phyloP scores from a whole-genome alignment of 2,888 invertebrate species.

The Sesia bembeciformis region DNA sequence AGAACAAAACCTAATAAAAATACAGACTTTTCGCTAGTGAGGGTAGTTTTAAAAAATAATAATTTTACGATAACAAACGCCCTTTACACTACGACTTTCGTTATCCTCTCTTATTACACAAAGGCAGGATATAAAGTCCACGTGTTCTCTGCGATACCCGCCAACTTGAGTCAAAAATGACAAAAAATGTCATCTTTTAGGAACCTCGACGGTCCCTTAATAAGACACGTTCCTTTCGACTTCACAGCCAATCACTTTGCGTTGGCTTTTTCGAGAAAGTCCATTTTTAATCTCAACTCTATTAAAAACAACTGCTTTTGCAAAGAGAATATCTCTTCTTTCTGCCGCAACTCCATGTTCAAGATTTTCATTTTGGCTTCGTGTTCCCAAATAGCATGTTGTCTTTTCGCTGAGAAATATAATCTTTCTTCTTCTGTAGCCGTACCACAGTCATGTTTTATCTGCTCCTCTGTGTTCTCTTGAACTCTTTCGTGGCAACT shows the following conservation, averaged over 20 bases:
- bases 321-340: constrained; percentile 66
- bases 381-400: constrained; percentile 67
- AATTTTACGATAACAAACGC: too few species aligned
- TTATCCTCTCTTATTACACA: too few species aligned
- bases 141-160: too few species aligned
- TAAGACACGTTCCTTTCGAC: too few species aligned
- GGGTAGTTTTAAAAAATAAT: too few species aligned
- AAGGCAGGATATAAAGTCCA: too few species aligned
- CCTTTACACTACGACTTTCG: too few species aligned
- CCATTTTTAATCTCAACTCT: constrained; percentile 66
- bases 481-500: constrained; percentile 35
- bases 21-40: too few species aligned
- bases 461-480: constrained; percentile 30
- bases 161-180: too few species aligned
- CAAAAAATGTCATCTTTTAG: too few species aligned
- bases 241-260: constrained; percentile 33
- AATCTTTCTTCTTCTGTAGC: constrained; percentile 57
- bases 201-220: too few species aligned
- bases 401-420: constrained; percentile 60
- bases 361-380: constrained; percentile 70
- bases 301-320: constrained; percentile 68
- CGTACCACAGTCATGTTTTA: constrained; percentile 35
- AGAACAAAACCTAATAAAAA: too few species aligned
- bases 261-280: constrained; percentile 65
- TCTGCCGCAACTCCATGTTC: constrained; percentile 63